A percentile compares a stretch with the other conserved stretches of the same genome.
Evolutionary conservation across 2,113 vertebrate species (phyloP).

Genomic region (Lepus europaeus): DNA sequence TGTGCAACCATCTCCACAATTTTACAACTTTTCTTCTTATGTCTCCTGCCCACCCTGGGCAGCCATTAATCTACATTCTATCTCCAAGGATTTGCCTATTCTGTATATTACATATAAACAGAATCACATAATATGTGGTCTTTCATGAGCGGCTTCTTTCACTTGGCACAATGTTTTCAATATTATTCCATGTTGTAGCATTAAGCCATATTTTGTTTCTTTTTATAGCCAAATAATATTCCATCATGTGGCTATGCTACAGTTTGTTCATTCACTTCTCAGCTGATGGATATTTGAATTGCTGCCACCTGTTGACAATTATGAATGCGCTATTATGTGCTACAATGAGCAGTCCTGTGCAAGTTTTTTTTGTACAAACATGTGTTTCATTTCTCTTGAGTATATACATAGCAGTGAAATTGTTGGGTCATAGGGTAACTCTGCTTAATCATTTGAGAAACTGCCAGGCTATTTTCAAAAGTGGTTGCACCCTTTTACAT

Average conservation of each 20-base stretch:
- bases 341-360: background rate
- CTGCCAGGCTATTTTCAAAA: background rate
- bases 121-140: background rate
- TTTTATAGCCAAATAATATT: conserved; percentile 6
- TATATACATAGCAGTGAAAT: background rate
- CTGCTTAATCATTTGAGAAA: background rate
- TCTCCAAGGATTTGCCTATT: background rate
- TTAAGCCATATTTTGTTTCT: background rate
- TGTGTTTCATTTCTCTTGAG: background rate
- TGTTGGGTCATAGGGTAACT: background rate
- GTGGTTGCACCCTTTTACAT: background rate
- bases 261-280: background rate
- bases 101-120: background rate
- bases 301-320: background rate
- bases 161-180: conserved; percentile 5
- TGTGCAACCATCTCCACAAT: background rate
- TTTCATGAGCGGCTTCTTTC: background rate
- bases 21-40: conserved; percentile 24
- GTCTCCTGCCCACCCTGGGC: too few species aligned
- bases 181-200: background rate
- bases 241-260: background rate
- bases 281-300: background rate
- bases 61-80: background rate
- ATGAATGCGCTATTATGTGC: background rate
- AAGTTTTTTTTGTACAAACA: background rate